A percentile compares a stretch with the other conserved stretches of the same genome.
These are phyloP conservation scores for Choristoneura rosaceana DNA, from an alignment of 2,888 invertebrate genomes.

Conservation along the genomic window DNA sequence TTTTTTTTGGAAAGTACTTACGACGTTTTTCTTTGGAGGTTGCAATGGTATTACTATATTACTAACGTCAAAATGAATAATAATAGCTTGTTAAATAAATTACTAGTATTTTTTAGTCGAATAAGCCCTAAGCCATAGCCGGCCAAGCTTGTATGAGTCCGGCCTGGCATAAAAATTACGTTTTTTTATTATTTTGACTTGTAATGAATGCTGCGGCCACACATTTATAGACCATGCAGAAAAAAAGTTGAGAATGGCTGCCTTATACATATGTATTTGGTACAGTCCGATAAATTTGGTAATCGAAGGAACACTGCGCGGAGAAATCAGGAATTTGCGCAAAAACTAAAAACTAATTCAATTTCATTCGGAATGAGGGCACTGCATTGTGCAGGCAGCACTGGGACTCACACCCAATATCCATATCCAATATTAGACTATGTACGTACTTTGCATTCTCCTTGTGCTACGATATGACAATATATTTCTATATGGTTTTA, in stretches of 20 bases:
- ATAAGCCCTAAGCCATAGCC: too few species aligned
- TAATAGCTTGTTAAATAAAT: too few species aligned
- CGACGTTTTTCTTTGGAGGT: not conserved
- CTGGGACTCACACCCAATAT: slow-evolving; percentile 32
- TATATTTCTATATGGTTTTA: not conserved
- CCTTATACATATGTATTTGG: slow-evolving; percentile 1
- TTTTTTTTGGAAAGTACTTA: too few species aligned
- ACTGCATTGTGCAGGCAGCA: slow-evolving; percentile 22
- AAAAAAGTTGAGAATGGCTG: too few species aligned
- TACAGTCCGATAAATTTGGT: slow-evolving; percentile 19
- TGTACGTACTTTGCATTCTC: slow-evolving; percentile 12
- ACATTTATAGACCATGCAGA: too few species aligned
- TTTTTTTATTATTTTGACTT: too few species aligned
- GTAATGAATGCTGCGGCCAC: too few species aligned
- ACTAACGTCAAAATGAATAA: too few species aligned
- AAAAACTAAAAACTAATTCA: slow-evolving; percentile 41
- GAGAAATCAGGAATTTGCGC: slow-evolving; percentile 31
- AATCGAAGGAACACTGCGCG: slow-evolving; percentile 20
- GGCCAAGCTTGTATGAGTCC: too few species aligned
- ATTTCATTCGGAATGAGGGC: slow-evolving; percentile 40
- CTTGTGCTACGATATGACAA: not conserved
- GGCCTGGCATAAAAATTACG: too few species aligned
- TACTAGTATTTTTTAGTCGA: too few species aligned
- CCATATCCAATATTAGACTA: slow-evolving; percentile 20
- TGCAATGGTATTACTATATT: not conserved